Conservation (phyloP, 2,113 vertebrate species). For the Lagenorhynchus albirostris region DNA sequence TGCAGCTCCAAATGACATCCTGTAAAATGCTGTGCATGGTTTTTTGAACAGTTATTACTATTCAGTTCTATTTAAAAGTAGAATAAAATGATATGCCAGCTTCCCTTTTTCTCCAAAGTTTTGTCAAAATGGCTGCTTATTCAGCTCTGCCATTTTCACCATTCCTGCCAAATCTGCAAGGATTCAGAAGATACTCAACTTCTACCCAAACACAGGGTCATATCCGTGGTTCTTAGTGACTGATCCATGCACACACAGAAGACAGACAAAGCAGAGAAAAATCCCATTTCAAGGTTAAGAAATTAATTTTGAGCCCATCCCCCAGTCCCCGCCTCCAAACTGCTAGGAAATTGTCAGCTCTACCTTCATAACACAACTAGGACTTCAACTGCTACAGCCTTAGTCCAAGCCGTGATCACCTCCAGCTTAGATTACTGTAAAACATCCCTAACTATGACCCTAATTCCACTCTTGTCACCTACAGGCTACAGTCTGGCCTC, state of each 20-base stretch:
- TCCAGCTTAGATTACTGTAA: background rate
- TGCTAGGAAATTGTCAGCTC: background rate
- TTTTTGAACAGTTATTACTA: background rate
- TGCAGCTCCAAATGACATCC: background rate
- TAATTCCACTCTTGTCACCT: background rate
- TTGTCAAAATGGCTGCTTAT: background rate
- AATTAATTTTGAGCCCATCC: background rate
- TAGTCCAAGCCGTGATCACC: background rate
- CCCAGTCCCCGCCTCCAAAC: background rate
- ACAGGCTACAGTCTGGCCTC: background rate
- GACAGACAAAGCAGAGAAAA: background rate
- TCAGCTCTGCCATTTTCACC: background rate
- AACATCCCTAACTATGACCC: background rate
- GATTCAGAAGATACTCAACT: background rate
- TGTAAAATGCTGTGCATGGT: background rate
- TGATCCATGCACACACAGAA: background rate
- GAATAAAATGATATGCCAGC: background rate
- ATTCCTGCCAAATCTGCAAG: background rate
- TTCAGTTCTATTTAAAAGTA: constrained; percentile 4
- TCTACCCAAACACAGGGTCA: background rate
- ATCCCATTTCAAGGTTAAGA: background rate
- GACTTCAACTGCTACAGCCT: background rate
- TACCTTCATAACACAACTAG: background rate
- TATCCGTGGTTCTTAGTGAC: background rate
- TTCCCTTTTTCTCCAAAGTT: background rate